Evolutionary conservation across 2,888 invertebrate genomes (phyloP).

Genomic region (Linhomoeus sp.): DNA sequence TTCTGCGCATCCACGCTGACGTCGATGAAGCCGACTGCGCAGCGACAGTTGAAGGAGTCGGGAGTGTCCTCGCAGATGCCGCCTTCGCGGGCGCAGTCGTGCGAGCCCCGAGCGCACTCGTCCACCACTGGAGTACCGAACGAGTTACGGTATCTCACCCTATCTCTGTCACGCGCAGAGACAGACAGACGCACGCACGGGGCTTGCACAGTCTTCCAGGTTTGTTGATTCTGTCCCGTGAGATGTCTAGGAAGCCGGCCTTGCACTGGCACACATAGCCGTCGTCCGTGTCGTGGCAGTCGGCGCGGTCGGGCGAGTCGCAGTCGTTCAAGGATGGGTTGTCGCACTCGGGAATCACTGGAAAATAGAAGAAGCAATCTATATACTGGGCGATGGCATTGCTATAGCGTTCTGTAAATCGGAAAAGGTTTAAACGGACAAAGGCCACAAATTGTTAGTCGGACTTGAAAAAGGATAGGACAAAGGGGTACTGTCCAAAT

Average conservation of each 20-base stretch:
- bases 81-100: conserved; percentile 23
- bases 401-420: too few species aligned
- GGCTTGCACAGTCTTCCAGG: conserved; percentile 25
- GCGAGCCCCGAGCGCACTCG: conserved; percentile 20
- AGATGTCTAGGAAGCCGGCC: conserved; percentile 23
- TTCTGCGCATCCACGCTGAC: conserved; percentile 20
- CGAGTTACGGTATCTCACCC: too few species aligned
- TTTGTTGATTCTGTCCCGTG: conserved; percentile 15
- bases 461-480: too few species aligned
- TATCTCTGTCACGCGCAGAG: too few species aligned
- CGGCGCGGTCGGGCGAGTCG: conserved; percentile 10
- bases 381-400: background rate
- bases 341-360: conserved; percentile 15
- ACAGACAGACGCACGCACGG: too few species aligned
- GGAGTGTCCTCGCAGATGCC: conserved; percentile 26
- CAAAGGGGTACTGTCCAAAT: too few species aligned
- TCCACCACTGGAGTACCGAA: conserved; percentile 20
- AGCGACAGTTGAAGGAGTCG: conserved; percentile 23
- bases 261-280: conserved; percentile 9
- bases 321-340: conserved; percentile 17
- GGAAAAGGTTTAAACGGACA: background rate
- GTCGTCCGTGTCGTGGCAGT: conserved; percentile 7
- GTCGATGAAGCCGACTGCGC: conserved; percentile 18
- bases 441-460: too few species aligned
- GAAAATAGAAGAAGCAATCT: conserved; percentile 1